A percentile compares a stretch with the other conserved stretches of the same genome.
Conservation (phyloP, 2,797 vertebrate species). For the Rhodeus uyekii region DNA sequence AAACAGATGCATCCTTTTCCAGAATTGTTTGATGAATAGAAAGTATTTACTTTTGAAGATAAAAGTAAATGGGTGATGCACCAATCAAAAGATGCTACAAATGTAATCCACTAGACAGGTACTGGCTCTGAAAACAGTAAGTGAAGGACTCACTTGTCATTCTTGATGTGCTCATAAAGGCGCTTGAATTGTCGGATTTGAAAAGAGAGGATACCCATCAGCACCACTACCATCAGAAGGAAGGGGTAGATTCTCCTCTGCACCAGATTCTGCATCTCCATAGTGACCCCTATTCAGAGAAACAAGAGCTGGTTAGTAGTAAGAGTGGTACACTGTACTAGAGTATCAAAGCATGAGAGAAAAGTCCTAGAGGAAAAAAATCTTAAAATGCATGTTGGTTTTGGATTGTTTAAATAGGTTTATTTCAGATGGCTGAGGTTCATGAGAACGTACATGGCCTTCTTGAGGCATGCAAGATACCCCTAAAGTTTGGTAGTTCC, state of each 20-base stretch:
- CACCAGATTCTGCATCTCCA: slow-evolving; percentile 96
- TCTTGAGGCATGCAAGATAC: neutral
- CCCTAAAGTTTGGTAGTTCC: neutral
- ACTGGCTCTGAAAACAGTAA: neutral
- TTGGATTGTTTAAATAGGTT: neutral
- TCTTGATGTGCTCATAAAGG: slow-evolving; percentile 99
- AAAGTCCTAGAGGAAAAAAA: neutral
- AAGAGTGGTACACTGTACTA: neutral
- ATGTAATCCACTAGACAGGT: neutral
- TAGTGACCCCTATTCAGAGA: slow-evolving; percentile 84
- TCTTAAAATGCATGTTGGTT: neutral
- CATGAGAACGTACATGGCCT: neutral
- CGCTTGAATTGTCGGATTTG: slow-evolving; percentile 99
- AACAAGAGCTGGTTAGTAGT: neutral
- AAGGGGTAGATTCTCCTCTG: slow-evolving; percentile 98
- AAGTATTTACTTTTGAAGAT: neutral
- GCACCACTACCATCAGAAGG: slow-evolving; percentile 94
- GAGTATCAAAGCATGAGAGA: neutral
- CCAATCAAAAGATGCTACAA: neutral
- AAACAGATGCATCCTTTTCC: neutral
- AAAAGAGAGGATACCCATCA: slow-evolving; percentile 96
- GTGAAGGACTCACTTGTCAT: slow-evolving; percentile 89
- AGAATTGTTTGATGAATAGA: neutral
- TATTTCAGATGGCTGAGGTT: neutral
- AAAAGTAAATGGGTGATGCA: neutral